Evolutionary conservation across 2,113 vertebrate species (phyloP), one percentile per base, ranked within the genome.

Genomic region (Pleuronectes platessa): DNA sequence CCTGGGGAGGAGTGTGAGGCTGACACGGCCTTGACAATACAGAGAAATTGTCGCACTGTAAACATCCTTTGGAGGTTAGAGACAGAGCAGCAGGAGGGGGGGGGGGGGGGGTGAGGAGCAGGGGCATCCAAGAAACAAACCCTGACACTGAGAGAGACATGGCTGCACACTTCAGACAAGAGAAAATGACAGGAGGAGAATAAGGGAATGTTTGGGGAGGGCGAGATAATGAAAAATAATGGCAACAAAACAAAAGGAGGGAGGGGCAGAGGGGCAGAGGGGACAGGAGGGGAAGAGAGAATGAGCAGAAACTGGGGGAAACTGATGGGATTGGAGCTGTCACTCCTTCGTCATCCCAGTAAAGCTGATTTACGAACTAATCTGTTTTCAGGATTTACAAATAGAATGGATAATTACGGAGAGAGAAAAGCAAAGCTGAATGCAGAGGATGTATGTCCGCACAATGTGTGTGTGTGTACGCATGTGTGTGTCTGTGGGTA

Each of bases 361-460:
- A 91, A 93, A 93, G 90, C 92, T 90, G 91, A 91, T 92, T 91
- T 92, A 86, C 74, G 72, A 86, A 92, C 89, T 91, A 91, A 93
- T 93, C 90, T 90, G 88, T 90, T 91, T 91, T 90, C 61, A 78
- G 90, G 90, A 90, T 90, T 92, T 87, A 86, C 87, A 86, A 91
- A 90, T 88, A 81, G 78, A 92, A 90, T 87, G 85, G 86, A 88
- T 93, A 90, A 92, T 93, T 91, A 92, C 89, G 68, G 78, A 76
- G 65, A 55, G 65, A 55, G 80, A 64, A 68, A 77, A 81, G 72
- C 74, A 53, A 14, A 37, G 81, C 87, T 83, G 69, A 78, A 86
- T 84, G 76, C 71, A 74, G 82, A 61, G 35, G 61, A 78, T 58
- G 76, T 76, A 55, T 53, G 78, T 78, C 61, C 84, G 59, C 63